Conservation (phyloP, 2,113 vertebrate species). For the Tragelaphus buxtoni region DNA sequence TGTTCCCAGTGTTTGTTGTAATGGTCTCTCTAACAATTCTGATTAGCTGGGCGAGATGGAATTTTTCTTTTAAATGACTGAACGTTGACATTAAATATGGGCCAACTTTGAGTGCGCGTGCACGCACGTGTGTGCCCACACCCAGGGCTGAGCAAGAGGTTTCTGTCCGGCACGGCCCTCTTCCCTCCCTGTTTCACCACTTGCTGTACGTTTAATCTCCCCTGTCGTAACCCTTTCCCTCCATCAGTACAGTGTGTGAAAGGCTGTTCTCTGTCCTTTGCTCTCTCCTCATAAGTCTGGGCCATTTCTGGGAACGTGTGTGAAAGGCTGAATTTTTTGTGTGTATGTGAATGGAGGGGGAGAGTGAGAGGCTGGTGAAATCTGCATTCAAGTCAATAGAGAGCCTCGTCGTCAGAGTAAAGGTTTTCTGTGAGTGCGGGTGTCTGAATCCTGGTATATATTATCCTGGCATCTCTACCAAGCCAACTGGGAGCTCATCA, state of each 20-base stretch:
- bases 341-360: background rate
- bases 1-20: constrained; percentile 80
- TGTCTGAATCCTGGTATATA: background rate
- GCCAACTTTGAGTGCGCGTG: constrained; percentile 46
- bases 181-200: background rate
- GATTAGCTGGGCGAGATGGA: constrained; percentile 80
- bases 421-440: background rate
- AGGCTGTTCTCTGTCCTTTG: background rate
- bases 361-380: background rate
- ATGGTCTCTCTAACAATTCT: constrained; percentile 80
- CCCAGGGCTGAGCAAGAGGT: background rate
- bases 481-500: background rate
- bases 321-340: background rate
- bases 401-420: background rate
- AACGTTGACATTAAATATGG: constrained; percentile 73
- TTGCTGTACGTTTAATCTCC: background rate
- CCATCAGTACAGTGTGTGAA: background rate
- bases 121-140: accelerated
- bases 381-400: constrained; percentile 38
- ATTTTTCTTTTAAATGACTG: constrained; percentile 82
- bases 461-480: background rate
- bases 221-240: background rate
- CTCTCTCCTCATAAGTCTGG: background rate
- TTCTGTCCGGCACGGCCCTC: background rate
- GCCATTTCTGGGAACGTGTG: constrained; percentile 20